These are phyloP conservation scores for Drosophila bipectinata DNA, from an alignment of 1,140 invertebrate genomes.

Conservation along the genomic window DNA sequence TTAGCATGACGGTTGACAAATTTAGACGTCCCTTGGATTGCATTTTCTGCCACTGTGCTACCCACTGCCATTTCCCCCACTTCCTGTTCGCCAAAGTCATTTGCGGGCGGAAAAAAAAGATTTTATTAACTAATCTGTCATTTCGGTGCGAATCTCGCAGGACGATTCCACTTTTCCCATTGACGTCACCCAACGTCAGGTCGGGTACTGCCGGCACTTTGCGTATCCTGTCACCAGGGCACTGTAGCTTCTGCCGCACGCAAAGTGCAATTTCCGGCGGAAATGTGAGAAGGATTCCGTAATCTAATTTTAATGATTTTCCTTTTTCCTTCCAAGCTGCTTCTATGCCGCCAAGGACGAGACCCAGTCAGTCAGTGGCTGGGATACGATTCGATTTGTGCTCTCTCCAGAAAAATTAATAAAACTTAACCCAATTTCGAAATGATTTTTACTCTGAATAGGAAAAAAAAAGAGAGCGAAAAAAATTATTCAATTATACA, in stretches of 20 bases:
- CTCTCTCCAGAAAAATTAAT: conserved; percentile 38
- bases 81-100: conserved; percentile 29
- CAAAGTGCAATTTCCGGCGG: conserved; percentile 80
- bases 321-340: conserved; percentile 32
- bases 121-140: conserved; percentile 81
- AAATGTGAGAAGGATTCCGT: conserved; percentile 78
- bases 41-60: conserved; percentile 7
- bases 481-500: conserved; percentile 73
- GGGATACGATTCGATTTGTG: conserved; percentile 62
- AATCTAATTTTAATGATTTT: conserved; percentile 81
- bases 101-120: conserved; percentile 64
- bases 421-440: conserved; percentile 69
- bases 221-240: neutral
- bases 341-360: conserved; percentile 7
- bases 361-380: conserved; percentile 72
- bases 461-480: neutral
- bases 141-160: conserved; percentile 30
- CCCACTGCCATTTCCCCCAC: neutral
- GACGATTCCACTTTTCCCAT: conserved; percentile 26
- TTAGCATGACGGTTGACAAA: conserved; percentile 61
- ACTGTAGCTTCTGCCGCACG: conserved; percentile 40
- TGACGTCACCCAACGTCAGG: conserved; percentile 27
- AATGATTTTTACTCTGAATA: conserved; percentile 46
- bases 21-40: conserved; percentile 45
- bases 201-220: conserved; percentile 7